These are phyloP conservation scores for Alauda arvensis DNA, from an alignment of 2,797 vertebrate species.

Conservation along the genomic window DNA sequence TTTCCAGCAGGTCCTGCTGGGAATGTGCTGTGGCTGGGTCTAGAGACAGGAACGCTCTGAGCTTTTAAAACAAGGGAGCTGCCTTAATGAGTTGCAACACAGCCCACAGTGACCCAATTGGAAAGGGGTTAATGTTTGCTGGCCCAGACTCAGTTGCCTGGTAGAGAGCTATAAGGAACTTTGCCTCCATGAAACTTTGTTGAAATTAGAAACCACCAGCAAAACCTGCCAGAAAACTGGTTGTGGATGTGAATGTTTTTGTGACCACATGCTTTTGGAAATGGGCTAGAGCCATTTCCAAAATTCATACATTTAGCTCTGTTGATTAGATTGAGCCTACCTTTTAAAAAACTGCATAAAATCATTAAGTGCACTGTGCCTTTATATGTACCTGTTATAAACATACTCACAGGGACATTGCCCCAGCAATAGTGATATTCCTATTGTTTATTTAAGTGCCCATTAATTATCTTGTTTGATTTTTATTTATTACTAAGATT, in stretches of 20 bases:
- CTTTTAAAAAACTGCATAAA: not conserved
- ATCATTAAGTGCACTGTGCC: not conserved
- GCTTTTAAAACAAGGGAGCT: not conserved
- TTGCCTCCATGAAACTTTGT: not conserved
- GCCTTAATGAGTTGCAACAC: fast-evolving
- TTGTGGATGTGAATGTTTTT: not conserved
- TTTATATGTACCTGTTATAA: not conserved
- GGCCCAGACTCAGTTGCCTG: not conserved
- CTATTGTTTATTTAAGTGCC: not conserved
- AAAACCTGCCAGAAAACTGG: not conserved
- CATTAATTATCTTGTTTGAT: not conserved
- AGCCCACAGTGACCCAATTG: not conserved
- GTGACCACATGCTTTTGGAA: not conserved
- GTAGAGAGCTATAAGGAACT: not conserved
- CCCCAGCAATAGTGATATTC: not conserved
- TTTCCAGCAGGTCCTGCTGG: not conserved
- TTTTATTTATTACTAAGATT: not conserved
- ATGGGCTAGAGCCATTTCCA: not conserved
- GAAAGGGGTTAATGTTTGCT: not conserved
- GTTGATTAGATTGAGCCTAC: not conserved
- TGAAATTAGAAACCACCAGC: not conserved
- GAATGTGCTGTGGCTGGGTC: not conserved
- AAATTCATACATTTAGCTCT: not conserved
- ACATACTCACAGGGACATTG: not conserved
- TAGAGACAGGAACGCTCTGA: not conserved